Percentiles rank a stretch among this genome's conserved stretches.
phyloP scores from a whole-genome alignment of 2,888 invertebrate genomes.

The Penaeus monodon region DNA sequence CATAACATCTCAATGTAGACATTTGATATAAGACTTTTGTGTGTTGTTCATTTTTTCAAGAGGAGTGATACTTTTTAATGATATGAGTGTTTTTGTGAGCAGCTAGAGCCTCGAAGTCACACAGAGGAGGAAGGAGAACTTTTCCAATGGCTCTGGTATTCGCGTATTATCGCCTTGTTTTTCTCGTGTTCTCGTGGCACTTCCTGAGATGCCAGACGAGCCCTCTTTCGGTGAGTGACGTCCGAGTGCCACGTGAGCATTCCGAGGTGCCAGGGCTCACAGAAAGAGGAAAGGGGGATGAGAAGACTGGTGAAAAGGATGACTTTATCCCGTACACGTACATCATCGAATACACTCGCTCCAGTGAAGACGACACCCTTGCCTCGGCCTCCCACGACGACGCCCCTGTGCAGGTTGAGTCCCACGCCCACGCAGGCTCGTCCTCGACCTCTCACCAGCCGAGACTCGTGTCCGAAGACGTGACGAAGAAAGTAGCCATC shows the following conservation, averaged over 20 bases:
- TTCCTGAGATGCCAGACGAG: too few species aligned
- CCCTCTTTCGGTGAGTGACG: not conserved
- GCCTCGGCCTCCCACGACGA: constrained; percentile 6
- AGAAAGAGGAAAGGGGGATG: too few species aligned
- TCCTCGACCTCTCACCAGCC: constrained; percentile 10
- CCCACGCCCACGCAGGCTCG: not conserved
- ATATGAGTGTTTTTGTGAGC: too few species aligned
- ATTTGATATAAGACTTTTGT: too few species aligned
- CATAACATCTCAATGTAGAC: too few species aligned
- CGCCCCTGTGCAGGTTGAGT: not conserved
- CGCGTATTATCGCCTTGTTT: too few species aligned
- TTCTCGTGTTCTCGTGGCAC: too few species aligned
- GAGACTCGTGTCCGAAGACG: constrained; percentile 56
- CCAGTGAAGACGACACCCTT: constrained; percentile 31
- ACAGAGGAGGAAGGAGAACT: too few species aligned
- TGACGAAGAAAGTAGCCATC: constrained; percentile 59
- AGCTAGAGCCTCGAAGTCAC: too few species aligned
- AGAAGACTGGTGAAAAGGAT: constrained; percentile 2
- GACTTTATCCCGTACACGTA: constrained; percentile 59
- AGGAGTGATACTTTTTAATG: too few species aligned
- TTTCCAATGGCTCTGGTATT: too few species aligned
- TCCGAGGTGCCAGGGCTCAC: not conserved
- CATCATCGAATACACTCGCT: constrained; percentile 49
- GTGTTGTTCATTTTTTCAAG: too few species aligned
- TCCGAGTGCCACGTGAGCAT: not conserved